A percentile compares a stretch with the other conserved stretches of the same genome.
These are phyloP conservation scores for Meriones unguiculatus DNA, from an alignment of 2,113 vertebrate species.

Conservation along the genomic window DNA sequence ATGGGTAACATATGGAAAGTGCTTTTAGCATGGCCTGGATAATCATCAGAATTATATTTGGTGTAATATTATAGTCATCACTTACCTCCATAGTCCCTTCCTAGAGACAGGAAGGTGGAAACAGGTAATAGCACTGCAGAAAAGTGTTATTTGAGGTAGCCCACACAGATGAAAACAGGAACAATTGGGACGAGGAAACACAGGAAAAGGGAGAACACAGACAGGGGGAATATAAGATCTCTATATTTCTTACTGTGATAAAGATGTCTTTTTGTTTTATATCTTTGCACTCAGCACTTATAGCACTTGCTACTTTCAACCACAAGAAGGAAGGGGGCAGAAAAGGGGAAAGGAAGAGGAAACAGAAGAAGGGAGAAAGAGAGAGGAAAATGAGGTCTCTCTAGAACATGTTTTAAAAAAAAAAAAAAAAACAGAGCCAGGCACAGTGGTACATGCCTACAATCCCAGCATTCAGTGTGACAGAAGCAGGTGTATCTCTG, in stretches of 20 bases:
- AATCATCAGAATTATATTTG: background rate
- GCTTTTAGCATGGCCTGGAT: background rate
- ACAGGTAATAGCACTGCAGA: background rate
- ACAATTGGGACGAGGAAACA: background rate
- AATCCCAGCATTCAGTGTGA: too few species aligned
- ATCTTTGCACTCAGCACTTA: background rate
- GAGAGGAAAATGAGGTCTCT: background rate
- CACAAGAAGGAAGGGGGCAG: background rate
- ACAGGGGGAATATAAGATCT: background rate
- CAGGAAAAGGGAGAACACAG: background rate
- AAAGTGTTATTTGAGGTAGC: background rate
- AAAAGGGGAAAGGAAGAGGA: background rate
- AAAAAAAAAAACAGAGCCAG: too few species aligned
- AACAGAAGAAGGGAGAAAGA: background rate
- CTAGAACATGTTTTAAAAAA: background rate
- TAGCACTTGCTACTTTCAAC: background rate
- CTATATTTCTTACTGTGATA: background rate
- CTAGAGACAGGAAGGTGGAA: constrained; percentile 10
- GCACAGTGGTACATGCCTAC: too few species aligned
- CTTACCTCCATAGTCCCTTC: background rate
- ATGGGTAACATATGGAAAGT: background rate
- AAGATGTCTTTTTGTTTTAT: background rate
- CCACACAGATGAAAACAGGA: background rate
- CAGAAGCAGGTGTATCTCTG: too few species aligned
- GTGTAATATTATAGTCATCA: background rate